These are phyloP conservation scores for Philypnodon macrostomus DNA, from an alignment of 2,797 vertebrate species.

Conservation along the genomic window DNA sequence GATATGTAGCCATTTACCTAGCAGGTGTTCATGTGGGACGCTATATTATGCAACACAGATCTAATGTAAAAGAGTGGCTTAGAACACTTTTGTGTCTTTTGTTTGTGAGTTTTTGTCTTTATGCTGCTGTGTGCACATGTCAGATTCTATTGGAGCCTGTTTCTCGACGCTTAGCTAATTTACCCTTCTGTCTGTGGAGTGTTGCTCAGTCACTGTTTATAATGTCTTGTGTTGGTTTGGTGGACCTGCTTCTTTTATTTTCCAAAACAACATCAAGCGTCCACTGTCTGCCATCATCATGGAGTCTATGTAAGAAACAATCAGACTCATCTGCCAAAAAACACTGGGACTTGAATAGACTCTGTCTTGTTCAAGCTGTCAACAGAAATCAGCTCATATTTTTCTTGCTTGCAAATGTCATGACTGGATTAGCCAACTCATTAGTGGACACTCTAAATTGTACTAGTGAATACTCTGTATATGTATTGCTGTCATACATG, in stretches of 20 bases:
- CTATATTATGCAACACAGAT: slow-evolving; percentile 78
- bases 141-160: slow-evolving; percentile 78
- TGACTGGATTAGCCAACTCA: slow-evolving; percentile 88
- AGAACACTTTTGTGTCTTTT: slow-evolving; percentile 62
- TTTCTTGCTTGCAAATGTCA: slow-evolving; percentile 89
- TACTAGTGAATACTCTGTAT: slow-evolving; percentile 68
- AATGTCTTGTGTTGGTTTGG: slow-evolving; percentile 71
- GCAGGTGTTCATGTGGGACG: slow-evolving; percentile 87
- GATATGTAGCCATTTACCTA: slow-evolving; percentile 88
- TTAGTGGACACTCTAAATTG: slow-evolving; percentile 84
- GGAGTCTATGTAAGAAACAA: slow-evolving; percentile 64
- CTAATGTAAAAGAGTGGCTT: slow-evolving; percentile 79
- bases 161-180: slow-evolving; percentile 89
- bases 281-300: slow-evolving; percentile 78
- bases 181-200: slow-evolving; percentile 89
- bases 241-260: slow-evolving; percentile 82
- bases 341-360: slow-evolving; percentile 25
- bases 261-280: slow-evolving; percentile 77
- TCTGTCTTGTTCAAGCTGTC: slow-evolving; percentile 86
- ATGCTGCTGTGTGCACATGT: slow-evolving; percentile 62
- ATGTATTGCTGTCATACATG: slow-evolving; percentile 85
- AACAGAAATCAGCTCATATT: slow-evolving; percentile 90
- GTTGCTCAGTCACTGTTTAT: slow-evolving; percentile 83
- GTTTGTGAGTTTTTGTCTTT: slow-evolving; percentile 63
- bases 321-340: slow-evolving; percentile 15